phyloP scores from a whole-genome alignment of 2,888 invertebrate species.

The Panopea generosa region DNA sequence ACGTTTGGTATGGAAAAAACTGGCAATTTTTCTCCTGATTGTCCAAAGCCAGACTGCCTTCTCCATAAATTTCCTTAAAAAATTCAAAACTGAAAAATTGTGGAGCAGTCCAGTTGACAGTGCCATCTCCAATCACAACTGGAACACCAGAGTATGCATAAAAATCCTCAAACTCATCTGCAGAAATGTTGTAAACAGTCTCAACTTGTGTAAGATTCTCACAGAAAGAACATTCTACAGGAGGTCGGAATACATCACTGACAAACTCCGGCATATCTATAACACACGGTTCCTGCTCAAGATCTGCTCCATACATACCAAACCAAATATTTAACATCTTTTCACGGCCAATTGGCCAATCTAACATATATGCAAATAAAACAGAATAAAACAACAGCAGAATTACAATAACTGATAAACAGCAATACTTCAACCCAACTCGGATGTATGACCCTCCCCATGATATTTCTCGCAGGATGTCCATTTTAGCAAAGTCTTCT shows the following conservation, averaged over 20 bases:
- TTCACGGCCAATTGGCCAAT: slow-evolving; percentile 72
- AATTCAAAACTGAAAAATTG: slow-evolving; percentile 92
- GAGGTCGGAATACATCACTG: slow-evolving; percentile 89
- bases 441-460: slow-evolving; percentile 43
- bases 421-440: slow-evolving; percentile 31
- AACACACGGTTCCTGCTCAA: slow-evolving; percentile 72
- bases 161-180: slow-evolving; percentile 89
- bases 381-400: slow-evolving; percentile 27
- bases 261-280: slow-evolving; percentile 67
- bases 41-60: slow-evolving; percentile 84
- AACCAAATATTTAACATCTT: slow-evolving; percentile 66
- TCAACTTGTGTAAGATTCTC: slow-evolving; percentile 88
- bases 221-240: slow-evolving; percentile 93
- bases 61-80: slow-evolving; percentile 90
- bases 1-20: slow-evolving; percentile 96
- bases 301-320: slow-evolving; percentile 55
- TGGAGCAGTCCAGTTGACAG: slow-evolving; percentile 92
- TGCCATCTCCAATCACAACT: slow-evolving; percentile 94
- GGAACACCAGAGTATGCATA: slow-evolving; percentile 93
- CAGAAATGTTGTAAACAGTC: slow-evolving; percentile 89
- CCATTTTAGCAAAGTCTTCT: slow-evolving; percentile 66
- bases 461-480: slow-evolving; percentile 61
- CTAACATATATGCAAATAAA: slow-evolving; percentile 56
- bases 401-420: slow-evolving; percentile 22
- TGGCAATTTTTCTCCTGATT: slow-evolving; percentile 89